Evolutionary conservation across 1,140 invertebrate genomes (phyloP).

Genomic region (Forficula auricularia): DNA sequence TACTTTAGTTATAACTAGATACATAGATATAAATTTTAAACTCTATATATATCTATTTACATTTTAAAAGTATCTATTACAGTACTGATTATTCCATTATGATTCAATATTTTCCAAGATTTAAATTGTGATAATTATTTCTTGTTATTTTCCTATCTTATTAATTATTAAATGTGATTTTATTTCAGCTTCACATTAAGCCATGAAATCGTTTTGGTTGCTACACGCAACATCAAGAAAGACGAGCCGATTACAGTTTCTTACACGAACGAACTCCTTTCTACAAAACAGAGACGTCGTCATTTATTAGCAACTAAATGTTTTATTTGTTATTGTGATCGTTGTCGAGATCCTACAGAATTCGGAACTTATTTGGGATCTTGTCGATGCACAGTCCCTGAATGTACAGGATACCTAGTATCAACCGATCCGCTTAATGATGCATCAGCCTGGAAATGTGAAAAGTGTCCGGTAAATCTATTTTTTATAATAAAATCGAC

Average conservation of each 20-base stretch:
- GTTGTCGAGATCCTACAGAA: slow-evolving; percentile 16
- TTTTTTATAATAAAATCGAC: too few species aligned
- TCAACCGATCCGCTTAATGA: slow-evolving; percentile 13
- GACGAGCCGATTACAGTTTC: background rate
- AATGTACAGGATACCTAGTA: slow-evolving; percentile 8
- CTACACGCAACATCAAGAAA: slow-evolving; percentile 4
- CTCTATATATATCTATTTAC: too few species aligned
- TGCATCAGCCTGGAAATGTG: slow-evolving; percentile 14
- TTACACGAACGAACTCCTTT: slow-evolving; percentile 12
- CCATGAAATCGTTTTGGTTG: slow-evolving; percentile 6
- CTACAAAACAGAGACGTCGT: slow-evolving; percentile 19
- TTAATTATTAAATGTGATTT: too few species aligned
- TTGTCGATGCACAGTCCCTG: slow-evolving; percentile 13
- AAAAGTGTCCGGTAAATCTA: slow-evolving; percentile 12
- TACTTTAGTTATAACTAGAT: too few species aligned
- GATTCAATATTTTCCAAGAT: too few species aligned
- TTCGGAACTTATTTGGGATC: slow-evolving; percentile 14
- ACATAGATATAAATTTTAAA: too few species aligned
- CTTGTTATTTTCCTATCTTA: too few species aligned
- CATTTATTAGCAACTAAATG: slow-evolving; percentile 21
- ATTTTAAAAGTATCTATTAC: too few species aligned
- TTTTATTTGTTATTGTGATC: slow-evolving; percentile 17
- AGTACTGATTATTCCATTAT: too few species aligned
- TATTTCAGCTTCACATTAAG: slow-evolving; percentile 1
- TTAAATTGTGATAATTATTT: too few species aligned